phyloP scores from a whole-genome alignment of 2,888 invertebrate species.

The Adelognathus sp. region DNA sequence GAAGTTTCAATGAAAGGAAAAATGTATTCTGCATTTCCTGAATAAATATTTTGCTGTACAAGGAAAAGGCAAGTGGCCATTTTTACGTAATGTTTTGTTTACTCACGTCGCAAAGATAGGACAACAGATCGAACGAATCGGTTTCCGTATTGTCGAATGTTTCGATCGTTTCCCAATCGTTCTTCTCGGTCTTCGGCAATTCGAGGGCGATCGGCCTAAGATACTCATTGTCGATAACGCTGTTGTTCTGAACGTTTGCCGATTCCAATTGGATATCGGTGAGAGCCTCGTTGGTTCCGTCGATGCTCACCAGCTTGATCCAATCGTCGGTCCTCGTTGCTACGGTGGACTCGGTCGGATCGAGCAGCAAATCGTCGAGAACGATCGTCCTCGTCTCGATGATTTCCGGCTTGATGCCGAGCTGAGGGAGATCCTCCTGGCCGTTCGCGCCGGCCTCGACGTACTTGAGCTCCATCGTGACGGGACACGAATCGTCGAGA shows the following conservation, averaged over 20 bases:
- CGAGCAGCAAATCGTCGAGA: conserved; percentile 55
- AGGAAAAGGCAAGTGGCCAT: too few species aligned
- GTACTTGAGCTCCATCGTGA: conserved; percentile 46
- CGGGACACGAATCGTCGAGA: conserved; percentile 60
- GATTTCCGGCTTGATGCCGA: conserved; percentile 49
- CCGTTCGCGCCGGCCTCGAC: conserved; percentile 19
- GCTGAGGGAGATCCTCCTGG: conserved; percentile 18
- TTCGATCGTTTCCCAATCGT: conserved; percentile 69
- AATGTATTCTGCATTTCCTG: not conserved
- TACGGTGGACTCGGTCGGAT: conserved; percentile 56
- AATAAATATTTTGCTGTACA: not conserved
- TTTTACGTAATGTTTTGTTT: too few species aligned
- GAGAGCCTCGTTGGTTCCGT: conserved; percentile 18
- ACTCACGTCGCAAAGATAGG: conserved; percentile 79
- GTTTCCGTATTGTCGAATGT: conserved; percentile 68
- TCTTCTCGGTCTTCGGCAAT: conserved; percentile 56
- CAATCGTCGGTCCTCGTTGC: conserved; percentile 61
- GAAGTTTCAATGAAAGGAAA: too few species aligned
- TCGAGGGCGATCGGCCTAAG: conserved; percentile 56
- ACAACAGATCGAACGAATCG: conserved; percentile 77
- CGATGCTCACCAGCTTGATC: conserved; percentile 53
- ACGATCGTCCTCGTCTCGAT: conserved; percentile 38
- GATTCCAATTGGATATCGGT: conserved; percentile 31
- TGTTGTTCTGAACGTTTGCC: conserved; percentile 17
- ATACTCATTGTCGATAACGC: conserved; percentile 49